These are phyloP conservation scores for Amblyopsis rosae DNA, from an alignment of 2,113 vertebrate species.

Conservation along the genomic window DNA sequence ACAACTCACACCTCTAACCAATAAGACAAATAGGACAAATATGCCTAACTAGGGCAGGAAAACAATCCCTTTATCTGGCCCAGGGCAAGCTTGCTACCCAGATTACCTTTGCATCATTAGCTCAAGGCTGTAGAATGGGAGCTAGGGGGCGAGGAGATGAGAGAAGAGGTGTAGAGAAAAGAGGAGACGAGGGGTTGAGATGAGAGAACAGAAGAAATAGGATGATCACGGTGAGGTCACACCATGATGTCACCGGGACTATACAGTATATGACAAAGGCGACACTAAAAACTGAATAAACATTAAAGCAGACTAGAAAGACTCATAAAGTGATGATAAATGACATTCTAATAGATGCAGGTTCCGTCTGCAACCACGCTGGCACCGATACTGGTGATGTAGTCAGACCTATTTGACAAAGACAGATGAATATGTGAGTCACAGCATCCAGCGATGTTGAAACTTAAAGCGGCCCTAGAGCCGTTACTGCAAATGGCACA, in stretches of 20 bases:
- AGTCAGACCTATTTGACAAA: constrained; percentile 44
- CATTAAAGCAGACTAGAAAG: neutral
- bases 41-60: constrained; percentile 54
- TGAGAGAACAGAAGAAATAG: neutral
- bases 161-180: constrained; percentile 1
- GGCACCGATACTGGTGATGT: constrained; percentile 2
- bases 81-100: constrained; percentile 50
- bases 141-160: neutral
- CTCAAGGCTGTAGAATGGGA: constrained; percentile 17
- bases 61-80: constrained; percentile 72
- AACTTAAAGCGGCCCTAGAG: constrained; percentile 39
- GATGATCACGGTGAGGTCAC: constrained; percentile 3
- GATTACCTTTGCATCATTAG: constrained; percentile 73
- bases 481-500: constrained; percentile 38
- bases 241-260: constrained; percentile 27
- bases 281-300: neutral
- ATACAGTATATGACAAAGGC: constrained; percentile 13
- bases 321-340: neutral
- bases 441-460: constrained; percentile 45
- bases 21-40: constrained; percentile 65
- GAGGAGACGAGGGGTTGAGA: neutral
- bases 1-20: constrained; percentile 27
- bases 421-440: constrained; percentile 53
- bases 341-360: neutral
- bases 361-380: neutral